Evolutionary conservation across 2,888 invertebrate genomes (phyloP).

Genomic region (Dysmachus trigonus): DNA sequence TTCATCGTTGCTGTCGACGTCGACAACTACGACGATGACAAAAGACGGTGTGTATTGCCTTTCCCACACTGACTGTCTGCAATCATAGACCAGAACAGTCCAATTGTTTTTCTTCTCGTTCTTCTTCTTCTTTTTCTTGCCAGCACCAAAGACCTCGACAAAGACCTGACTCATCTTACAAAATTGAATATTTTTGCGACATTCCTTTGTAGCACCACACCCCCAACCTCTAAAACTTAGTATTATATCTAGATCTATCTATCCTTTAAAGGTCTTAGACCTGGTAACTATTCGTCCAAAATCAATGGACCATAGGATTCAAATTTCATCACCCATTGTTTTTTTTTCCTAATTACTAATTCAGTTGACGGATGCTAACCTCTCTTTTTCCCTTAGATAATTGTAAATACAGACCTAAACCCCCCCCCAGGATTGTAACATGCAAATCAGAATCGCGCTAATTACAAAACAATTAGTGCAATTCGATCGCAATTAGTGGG

Average conservation of each 20-base stretch:
- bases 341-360: neutral
- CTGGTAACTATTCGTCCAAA: neutral
- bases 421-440: neutral
- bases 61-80: neutral
- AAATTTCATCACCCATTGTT: neutral
- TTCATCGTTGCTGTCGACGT: neutral
- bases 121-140: neutral
- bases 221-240: neutral
- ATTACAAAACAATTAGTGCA: constrained; percentile 6
- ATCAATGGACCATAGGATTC: neutral
- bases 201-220: neutral
- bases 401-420: neutral
- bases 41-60: neutral
- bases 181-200: constrained; percentile 31
- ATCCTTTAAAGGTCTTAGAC: neutral
- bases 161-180: constrained; percentile 30
- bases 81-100: constrained; percentile 24
- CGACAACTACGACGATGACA: neutral
- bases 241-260: neutral
- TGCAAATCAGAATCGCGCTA: constrained; percentile 13
- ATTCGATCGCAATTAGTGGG: constrained; percentile 19
- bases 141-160: neutral
- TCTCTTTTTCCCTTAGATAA: neutral
- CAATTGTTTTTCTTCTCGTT: neutral
- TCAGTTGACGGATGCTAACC: neutral